phyloP scores from a whole-genome alignment of 2,888 invertebrate genomes.

The Tetragnatha montana region DNA sequence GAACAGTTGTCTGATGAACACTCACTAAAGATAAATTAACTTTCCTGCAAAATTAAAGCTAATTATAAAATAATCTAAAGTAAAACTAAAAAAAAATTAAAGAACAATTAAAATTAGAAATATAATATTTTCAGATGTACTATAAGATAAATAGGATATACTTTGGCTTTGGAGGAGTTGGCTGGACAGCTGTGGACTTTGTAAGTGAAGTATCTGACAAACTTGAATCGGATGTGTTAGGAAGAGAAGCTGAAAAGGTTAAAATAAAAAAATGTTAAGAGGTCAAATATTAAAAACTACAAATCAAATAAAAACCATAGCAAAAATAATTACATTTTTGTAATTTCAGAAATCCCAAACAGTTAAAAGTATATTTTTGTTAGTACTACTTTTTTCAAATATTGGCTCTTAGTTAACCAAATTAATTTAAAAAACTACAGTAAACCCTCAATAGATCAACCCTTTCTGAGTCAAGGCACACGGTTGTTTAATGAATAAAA shows the following conservation, averaged over 20 bases:
- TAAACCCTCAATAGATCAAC: too few relatives aligned
- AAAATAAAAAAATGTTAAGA: not conserved
- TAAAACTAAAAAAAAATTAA: not conserved
- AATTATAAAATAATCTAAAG: not conserved
- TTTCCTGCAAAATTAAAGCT: conserved; percentile 72
- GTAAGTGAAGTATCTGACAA: conserved; percentile 56
- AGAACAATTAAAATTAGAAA: not conserved
- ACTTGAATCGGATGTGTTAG: conserved; percentile 55
- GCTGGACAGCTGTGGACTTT: conserved; percentile 29
- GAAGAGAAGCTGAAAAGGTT: conserved; percentile 55
- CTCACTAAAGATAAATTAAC: conserved; percentile 85
- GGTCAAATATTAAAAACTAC: not conserved
- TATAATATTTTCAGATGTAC: not conserved
- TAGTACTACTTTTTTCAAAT: too few relatives aligned
- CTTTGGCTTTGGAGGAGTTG: conserved; percentile 64
- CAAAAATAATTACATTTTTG: not conserved
- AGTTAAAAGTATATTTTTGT: too few relatives aligned
- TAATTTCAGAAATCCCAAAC: too few relatives aligned
- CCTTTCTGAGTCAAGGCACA: too few relatives aligned
- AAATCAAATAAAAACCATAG: not conserved
- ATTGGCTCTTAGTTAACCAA: too few relatives aligned
- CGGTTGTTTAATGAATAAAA: too few relatives aligned
- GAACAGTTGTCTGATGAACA: conserved; percentile 86
- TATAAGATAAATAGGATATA: conserved; percentile 8
- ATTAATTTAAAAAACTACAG: too few relatives aligned